Conservation (phyloP, 2,888 invertebrate species). For the Eudasyphora cyanicolor region DNA sequence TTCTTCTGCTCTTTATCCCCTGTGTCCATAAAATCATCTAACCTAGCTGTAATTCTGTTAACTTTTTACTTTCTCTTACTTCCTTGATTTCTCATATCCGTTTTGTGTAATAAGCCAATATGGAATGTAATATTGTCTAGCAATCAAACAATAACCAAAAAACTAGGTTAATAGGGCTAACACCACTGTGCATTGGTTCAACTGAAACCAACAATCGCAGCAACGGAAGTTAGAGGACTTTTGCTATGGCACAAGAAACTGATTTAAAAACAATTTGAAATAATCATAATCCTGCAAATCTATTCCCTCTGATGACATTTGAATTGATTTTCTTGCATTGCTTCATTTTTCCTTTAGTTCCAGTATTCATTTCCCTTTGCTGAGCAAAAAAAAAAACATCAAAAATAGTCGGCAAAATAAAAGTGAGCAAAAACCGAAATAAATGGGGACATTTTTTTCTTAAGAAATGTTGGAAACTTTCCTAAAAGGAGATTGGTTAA, state of each 20-base stretch:
- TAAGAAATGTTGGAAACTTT: no score
- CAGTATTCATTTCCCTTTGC: no score
- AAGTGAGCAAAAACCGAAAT: no score
- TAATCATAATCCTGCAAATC: conserved; percentile 42
- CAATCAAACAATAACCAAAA: neutral
- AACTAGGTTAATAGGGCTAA: neutral
- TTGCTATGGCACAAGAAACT: neutral
- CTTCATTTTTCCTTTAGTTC: neutral
- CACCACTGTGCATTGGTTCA: neutral
- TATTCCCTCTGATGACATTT: neutral
- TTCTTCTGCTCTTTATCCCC: no score
- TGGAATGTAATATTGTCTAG: neutral
- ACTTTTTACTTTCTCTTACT: neutral
- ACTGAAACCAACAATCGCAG: neutral
- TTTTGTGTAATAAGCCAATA: neutral
- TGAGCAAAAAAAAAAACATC: no score
- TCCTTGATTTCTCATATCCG: conserved; percentile 14
- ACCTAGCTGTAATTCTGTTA: no score
- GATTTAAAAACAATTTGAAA: conserved; percentile 49
- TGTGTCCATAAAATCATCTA: no score
- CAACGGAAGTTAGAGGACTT: neutral
- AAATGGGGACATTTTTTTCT: no score
- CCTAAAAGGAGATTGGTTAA: neutral
- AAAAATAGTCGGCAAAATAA: no score
- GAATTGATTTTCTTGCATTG: neutral